A percentile compares a stretch with the other conserved stretches of the same genome.
Conservation (phyloP, 2,888 invertebrate species). For the Spatulosminthurus flaviceps region DNA sequence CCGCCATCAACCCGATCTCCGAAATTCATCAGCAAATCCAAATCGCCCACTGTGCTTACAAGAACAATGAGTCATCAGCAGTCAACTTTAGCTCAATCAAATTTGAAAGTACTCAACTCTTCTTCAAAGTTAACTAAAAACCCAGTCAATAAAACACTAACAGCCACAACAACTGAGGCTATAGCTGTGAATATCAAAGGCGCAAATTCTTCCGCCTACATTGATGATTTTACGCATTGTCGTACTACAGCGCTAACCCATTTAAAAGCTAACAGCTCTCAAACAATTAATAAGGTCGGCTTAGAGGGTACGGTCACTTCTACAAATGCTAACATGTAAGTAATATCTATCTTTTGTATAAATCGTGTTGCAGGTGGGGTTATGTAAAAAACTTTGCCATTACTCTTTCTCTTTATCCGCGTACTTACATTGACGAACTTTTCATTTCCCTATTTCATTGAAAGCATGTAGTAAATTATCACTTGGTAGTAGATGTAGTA, state of each 20-base stretch:
- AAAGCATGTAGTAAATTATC: too few relatives aligned
- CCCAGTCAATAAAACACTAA: background rate
- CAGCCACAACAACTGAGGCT: background rate
- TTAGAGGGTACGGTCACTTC: background rate
- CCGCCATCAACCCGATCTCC: conserved; percentile 5
- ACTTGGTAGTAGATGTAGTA: too few relatives aligned
- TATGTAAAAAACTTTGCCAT: too few relatives aligned
- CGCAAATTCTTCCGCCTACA: background rate
- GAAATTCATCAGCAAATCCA: conserved; percentile 3
- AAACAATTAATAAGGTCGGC: conserved; percentile 22
- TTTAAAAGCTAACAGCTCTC: conserved; percentile 19
- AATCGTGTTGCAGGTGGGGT: too few relatives aligned
- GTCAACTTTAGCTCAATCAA: background rate
- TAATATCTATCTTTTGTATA: background rate
- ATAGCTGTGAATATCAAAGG: conserved; percentile 7
- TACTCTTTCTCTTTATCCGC: too few relatives aligned
- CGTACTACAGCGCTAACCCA: conserved; percentile 5
- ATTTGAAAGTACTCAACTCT: background rate
- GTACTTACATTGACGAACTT: too few relatives aligned
- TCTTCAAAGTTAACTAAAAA: background rate
- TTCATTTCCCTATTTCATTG: too few relatives aligned
- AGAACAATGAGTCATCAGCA: conserved; percentile 2
- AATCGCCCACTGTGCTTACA: background rate
- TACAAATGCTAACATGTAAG: conserved; percentile 23
- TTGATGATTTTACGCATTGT: background rate